Percentiles rank a stretch among this genome's conserved stretches.
These are phyloP conservation scores for Tapirus indicus DNA, from an alignment of 2,797 vertebrate species.

Conservation along the genomic window DNA sequence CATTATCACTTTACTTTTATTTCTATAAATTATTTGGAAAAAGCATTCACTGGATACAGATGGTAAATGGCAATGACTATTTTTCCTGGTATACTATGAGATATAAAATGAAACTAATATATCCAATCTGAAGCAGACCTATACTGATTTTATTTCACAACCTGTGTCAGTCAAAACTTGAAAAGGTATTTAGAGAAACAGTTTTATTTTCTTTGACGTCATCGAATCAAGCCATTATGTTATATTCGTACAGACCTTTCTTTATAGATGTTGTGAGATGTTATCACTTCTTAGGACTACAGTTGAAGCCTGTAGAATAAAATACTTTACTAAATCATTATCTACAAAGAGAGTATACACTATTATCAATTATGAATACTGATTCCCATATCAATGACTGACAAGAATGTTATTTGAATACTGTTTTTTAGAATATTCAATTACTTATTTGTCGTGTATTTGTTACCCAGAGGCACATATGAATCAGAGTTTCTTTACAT, in stretches of 20 bases:
- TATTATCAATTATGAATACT: conserved; percentile 57
- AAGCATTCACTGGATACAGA: neutral
- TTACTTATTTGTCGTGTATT: conserved; percentile 64
- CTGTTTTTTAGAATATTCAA: conserved; percentile 65
- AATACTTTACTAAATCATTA: conserved; percentile 17
- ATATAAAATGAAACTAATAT: conserved; percentile 17
- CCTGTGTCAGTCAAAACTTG: neutral
- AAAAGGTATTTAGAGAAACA: neutral
- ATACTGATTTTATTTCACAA: neutral
- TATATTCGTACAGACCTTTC: neutral
- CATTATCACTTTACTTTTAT: neutral
- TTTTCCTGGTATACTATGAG: neutral
- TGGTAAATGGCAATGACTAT: neutral
- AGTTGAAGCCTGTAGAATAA: neutral
- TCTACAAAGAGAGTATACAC: neutral
- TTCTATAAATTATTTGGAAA: neutral
- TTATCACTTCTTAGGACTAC: neutral
- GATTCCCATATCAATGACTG: conserved; percentile 39
- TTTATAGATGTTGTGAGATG: neutral
- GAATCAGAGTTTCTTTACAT: conserved; percentile 47
- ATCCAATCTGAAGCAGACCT: neutral
- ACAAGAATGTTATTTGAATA: conserved; percentile 56
- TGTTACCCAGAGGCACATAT: conserved; percentile 50
- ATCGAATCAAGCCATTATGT: neutral
- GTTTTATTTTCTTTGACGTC: neutral